Conservation (phyloP, 1,140 invertebrate genomes). For the Hylaeus anthracinus region DNA sequence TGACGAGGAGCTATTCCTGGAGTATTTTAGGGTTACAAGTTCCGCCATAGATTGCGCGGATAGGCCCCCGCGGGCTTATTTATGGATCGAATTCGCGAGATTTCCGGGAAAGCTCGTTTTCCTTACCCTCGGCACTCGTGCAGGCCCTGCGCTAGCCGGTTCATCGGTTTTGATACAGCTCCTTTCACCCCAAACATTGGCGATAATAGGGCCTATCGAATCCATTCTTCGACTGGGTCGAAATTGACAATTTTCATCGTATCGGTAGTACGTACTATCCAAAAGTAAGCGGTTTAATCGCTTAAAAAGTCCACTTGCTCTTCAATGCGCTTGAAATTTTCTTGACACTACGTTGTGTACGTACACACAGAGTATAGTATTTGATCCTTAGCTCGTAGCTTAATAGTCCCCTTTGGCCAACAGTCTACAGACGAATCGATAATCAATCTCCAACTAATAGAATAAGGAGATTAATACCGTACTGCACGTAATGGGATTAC, state of each 20-base stretch:
- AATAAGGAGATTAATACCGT: too few species aligned
- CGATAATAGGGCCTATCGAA: conserved; percentile 41
- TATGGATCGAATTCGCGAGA: conserved; percentile 64
- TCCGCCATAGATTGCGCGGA: conserved; percentile 59
- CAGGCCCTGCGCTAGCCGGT: not conserved
- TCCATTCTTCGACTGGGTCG: not conserved
- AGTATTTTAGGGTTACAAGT: conserved; percentile 65
- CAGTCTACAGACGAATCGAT: too few species aligned
- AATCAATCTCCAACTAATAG: too few species aligned
- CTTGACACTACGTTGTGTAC: too few species aligned
- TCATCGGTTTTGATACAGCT: conserved; percentile 49
- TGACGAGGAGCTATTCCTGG: conserved; percentile 60
- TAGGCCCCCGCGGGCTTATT: conserved; percentile 59
- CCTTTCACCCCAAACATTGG: conserved; percentile 48
- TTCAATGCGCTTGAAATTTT: too few species aligned
- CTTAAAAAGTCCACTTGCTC: too few species aligned
- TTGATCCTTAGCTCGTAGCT: too few species aligned
- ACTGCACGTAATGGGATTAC: not conserved
- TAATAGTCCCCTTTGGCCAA: too few species aligned
- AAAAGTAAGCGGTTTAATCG: too few species aligned
- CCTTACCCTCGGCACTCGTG: not conserved
- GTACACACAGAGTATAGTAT: too few species aligned
- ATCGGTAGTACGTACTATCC: too few species aligned
- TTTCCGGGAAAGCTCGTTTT: conserved; percentile 59
- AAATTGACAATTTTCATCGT: too few species aligned